Percentiles rank a stretch among this genome's conserved stretches.
These are phyloP conservation scores for Hipposideros armiger DNA, from an alignment of 2,113 vertebrate species.

Conservation along the genomic window DNA sequence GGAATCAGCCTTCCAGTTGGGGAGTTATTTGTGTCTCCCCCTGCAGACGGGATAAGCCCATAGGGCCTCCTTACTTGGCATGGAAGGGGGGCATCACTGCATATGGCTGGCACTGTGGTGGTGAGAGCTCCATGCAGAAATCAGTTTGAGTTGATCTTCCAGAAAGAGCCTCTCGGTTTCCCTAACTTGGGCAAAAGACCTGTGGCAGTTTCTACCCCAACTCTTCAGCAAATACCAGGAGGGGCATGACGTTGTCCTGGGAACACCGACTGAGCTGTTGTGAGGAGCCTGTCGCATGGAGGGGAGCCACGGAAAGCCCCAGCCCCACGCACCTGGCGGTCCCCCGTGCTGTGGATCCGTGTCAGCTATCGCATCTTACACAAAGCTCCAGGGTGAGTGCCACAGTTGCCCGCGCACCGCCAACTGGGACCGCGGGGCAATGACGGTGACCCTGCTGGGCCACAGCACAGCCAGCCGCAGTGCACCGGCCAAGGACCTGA, in stretches of 20 bases:
- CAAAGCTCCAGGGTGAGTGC: rapidly evolving
- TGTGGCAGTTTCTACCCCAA: not conserved
- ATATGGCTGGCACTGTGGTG: rapidly evolving
- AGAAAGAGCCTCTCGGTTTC: not conserved
- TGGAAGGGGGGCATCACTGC: rapidly evolving
- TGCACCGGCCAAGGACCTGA: rapidly evolving
- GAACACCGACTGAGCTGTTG: rapidly evolving
- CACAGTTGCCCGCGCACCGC: rapidly evolving
- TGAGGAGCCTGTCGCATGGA: not conserved
- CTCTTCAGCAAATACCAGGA: not conserved
- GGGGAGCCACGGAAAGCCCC: too few relatives aligned
- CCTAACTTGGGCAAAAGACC: not conserved
- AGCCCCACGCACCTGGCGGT: rapidly evolving
- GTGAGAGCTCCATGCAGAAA: rapidly evolving
- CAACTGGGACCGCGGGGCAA: rapidly evolving
- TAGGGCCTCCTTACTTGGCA: rapidly evolving
- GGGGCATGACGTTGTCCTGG: rapidly evolving
- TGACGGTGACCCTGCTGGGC: rapidly evolving
- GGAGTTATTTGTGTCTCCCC: not conserved
- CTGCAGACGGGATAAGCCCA: not conserved
- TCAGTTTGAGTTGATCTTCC: not conserved
- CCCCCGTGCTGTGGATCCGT: rapidly evolving
- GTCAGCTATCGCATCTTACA: rapidly evolving
- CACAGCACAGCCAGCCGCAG: rapidly evolving
- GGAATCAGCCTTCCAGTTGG: rapidly evolving